These are phyloP conservation scores for Drosophila planitibia DNA, from an alignment of 2,888 invertebrate genomes.

Conservation along the genomic window DNA sequence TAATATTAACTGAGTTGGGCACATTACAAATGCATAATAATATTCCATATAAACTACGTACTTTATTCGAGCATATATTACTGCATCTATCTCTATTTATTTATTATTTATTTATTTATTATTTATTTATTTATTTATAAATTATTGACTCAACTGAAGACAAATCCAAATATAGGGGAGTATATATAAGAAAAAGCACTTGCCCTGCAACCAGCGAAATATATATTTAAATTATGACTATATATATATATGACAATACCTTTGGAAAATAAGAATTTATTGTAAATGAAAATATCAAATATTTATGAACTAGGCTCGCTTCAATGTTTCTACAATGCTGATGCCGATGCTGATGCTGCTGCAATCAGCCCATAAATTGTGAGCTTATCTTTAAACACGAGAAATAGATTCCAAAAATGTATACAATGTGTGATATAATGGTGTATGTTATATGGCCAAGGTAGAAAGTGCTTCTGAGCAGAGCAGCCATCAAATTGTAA, in stretches of 20 bases:
- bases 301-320: not conserved
- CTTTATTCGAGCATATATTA: not conserved
- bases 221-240: not conserved
- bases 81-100: not conserved
- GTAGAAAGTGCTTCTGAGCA: constrained; percentile 21
- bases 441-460: constrained; percentile 15
- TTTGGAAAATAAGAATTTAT: not conserved
- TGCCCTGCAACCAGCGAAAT: not conserved
- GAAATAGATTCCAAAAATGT: not conserved
- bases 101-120: no score
- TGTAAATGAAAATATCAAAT: not conserved
- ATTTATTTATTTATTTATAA: not conserved
- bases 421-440: not conserved
- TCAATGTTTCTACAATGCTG: not conserved
- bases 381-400: not conserved
- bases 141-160: no score
- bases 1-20: not conserved
- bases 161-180: no score
- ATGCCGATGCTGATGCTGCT: not conserved
- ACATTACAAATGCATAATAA: not conserved
- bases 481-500: constrained; percentile 40
- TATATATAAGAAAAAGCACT: no score
- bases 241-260: not conserved
- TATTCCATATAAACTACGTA: not conserved
- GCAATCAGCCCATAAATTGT: not conserved